These are phyloP conservation scores for Acanthurus leucopareius DNA, from an alignment of 2,797 vertebrate genomes.

Conservation along the genomic window DNA sequence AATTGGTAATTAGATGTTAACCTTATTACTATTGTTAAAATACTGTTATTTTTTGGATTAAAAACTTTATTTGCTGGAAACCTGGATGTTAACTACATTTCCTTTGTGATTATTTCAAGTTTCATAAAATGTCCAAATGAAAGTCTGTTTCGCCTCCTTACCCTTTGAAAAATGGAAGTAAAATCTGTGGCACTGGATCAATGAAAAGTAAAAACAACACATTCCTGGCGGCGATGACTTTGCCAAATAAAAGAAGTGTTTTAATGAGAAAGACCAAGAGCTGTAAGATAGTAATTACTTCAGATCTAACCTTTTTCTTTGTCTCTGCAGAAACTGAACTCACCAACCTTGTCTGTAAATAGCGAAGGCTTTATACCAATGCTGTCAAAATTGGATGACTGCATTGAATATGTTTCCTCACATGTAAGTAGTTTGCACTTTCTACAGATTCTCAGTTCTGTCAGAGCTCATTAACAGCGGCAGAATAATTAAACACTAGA, in stretches of 20 bases:
- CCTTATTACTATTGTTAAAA: background rate
- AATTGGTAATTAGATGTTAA: slow-evolving; percentile 1
- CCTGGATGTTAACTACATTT: slow-evolving; percentile 4
- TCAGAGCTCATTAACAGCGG: background rate
- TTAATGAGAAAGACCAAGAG: slow-evolving; percentile 17
- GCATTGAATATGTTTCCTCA: slow-evolving; percentile 96
- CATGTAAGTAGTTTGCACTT: slow-evolving; percentile 88
- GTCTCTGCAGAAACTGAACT: slow-evolving; percentile 94
- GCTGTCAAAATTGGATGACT: slow-evolving; percentile 97
- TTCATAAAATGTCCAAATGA: background rate
- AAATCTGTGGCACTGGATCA: background rate
- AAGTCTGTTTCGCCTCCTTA: background rate
- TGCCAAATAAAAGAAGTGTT: slow-evolving; percentile 12
- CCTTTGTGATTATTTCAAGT: background rate
- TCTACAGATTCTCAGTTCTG: background rate
- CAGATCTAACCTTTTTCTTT: background rate
- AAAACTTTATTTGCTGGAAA: background rate
- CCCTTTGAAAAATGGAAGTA: background rate
- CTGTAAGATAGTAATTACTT: slow-evolving; percentile 1
- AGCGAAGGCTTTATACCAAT: slow-evolving; percentile 98
- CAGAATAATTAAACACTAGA: background rate
- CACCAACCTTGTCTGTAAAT: slow-evolving; percentile 95
- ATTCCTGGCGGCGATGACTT: background rate
- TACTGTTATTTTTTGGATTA: background rate
- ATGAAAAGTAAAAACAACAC: background rate